Base-by-base conservation (phyloP, 2,113 vertebrate genomes). In the Steatornis caripensis region DNA sequence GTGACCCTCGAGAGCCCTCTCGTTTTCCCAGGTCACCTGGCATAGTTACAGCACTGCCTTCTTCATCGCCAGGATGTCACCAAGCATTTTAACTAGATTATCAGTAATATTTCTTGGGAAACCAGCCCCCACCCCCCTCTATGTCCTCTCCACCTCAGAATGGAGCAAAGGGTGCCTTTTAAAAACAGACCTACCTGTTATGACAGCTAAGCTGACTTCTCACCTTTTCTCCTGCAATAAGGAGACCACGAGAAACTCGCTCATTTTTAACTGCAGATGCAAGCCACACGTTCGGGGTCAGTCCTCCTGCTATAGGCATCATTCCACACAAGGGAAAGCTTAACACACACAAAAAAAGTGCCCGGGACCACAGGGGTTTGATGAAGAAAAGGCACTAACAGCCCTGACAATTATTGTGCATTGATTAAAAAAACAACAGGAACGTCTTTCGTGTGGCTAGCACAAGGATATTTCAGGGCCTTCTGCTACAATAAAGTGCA, bases 1-100 rank as follows among this genome's bases (percentile, higher is more conserved):
- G 3, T 1, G 1, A 45, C 24, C 16, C 22, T 70, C 1, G 1
- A n/a, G 41, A 36, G 37, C 46, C 43, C 20, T 49, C 41, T 66
- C 15, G 2, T 24, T 41, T 74, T 60, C 36, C 54, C 39, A 34
- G 23, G 32, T 48, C 89, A 29, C 8, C 22, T 34, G 61, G 45
- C 27, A 11, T 3, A 26, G 21, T 53, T 36, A 39, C 51, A 49
- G 46, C 51, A 24, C 61, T 13, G 64, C 23, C 13, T 75, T 11
- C 41, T 8, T 15, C 22, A 78, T 3, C 85, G 32, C 55, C 75
- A 58, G 75, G 61, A 62, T 17, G 12, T 51, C 30, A 64, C 22
- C 26, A 53, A 57, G 45, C 34, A 51, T 30, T 65, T 69, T 10
- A 65, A 17, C 58, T 36, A 5, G 1, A 0, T 46, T n/a, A 32